Conservation (phyloP, 2,797 vertebrate species). For the Heterohyrax brucei region DNA sequence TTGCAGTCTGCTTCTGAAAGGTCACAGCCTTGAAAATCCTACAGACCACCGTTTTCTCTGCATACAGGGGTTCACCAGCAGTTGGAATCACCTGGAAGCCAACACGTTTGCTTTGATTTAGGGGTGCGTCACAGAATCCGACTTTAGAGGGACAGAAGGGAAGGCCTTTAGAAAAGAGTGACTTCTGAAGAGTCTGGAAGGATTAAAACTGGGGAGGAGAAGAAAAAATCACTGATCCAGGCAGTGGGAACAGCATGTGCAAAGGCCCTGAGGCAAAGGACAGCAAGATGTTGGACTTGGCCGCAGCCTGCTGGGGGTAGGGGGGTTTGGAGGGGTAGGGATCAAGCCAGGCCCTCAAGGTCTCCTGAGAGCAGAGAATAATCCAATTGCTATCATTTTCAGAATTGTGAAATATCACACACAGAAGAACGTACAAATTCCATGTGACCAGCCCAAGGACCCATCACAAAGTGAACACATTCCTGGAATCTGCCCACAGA, state of each 20-base stretch:
- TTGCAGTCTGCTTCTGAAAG: neutral
- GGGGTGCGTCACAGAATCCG: neutral
- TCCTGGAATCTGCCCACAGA: too few relatives aligned
- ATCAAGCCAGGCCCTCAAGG: neutral
- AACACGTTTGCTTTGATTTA: neutral
- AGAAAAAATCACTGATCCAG: fast-evolving
- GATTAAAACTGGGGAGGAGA: neutral
- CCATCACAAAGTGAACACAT: neutral
- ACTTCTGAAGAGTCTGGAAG: neutral
- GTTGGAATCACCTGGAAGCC: neutral
- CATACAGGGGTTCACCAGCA: neutral
- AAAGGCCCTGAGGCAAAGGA: neutral
- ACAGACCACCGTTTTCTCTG: neutral
- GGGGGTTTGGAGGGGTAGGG: neutral
- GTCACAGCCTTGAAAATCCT: neutral
- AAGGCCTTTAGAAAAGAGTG: neutral
- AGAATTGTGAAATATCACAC: neutral
- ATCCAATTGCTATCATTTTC: neutral
- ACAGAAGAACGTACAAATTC: neutral
- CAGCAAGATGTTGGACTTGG: neutral
- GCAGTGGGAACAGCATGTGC: neutral
- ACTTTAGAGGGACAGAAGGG: neutral
- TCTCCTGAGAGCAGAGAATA: neutral
- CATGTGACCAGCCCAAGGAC: neutral
- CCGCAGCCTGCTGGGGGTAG: neutral